A percentile compares a stretch with the other conserved stretches of the same genome.
These are phyloP conservation scores for Cettia cetti DNA, from an alignment of 2,113 vertebrate genomes.

Conservation along the genomic window DNA sequence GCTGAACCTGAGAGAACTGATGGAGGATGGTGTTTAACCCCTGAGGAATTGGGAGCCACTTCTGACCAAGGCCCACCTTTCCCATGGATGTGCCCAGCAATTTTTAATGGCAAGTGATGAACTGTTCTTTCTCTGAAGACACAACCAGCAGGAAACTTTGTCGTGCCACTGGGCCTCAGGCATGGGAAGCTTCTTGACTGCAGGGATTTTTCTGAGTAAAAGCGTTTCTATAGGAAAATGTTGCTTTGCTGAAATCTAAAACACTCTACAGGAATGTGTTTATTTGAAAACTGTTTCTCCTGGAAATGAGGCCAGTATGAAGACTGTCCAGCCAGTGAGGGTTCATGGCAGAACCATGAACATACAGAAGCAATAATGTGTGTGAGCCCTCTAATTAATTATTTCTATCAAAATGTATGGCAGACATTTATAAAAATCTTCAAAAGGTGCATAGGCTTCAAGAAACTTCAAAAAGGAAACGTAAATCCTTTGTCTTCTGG, in stretches of 20 bases:
- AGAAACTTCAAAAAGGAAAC: not conserved
- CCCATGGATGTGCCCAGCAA: rapidly evolving
- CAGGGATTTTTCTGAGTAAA: not conserved
- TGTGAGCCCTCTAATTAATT: not conserved
- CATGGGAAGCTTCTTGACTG: not conserved
- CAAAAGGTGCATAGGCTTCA: not conserved
- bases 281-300: not conserved
- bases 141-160: not conserved
- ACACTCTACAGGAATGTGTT: not conserved
- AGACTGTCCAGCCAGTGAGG: not conserved
- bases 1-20: not conserved
- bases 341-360: not conserved
- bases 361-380: not conserved
- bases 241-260: conserved; percentile 11
- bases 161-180: not conserved
- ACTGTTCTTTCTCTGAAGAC: not conserved
- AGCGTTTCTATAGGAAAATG: conserved; percentile 1
- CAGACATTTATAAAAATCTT: not conserved
- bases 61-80: not conserved
- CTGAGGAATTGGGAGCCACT: not conserved
- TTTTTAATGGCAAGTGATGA: not conserved
- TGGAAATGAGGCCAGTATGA: not conserved
- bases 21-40: not conserved
- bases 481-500: conserved; percentile 24
- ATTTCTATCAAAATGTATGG: not conserved